Percentiles rank a stretch among this genome's conserved stretches.
These are phyloP conservation scores for Lineus longissimus DNA, from an alignment of 1,140 invertebrate genomes.

Conservation along the genomic window DNA sequence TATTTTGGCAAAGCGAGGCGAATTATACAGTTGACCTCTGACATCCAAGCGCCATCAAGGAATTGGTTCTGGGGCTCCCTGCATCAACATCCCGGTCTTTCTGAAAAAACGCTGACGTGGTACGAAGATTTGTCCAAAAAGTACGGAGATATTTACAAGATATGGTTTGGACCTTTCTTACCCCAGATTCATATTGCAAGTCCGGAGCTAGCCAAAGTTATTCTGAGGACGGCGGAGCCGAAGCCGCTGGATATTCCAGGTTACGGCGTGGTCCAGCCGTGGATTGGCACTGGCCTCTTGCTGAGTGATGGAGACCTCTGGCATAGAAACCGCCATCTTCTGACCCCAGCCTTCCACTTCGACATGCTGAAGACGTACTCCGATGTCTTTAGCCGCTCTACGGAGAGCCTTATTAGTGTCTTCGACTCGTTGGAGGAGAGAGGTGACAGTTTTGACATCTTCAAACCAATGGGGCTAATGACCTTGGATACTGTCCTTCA, in stretches of 20 bases:
- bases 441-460: too few relatives aligned
- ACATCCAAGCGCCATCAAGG: too few relatives aligned
- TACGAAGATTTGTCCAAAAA: too few relatives aligned
- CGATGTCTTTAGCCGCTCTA: slow-evolving; percentile 67
- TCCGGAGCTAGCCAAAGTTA: slow-evolving; percentile 83
- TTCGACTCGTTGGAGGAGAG: too few relatives aligned
- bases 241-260: slow-evolving; percentile 54
- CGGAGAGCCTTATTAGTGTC: slow-evolving; percentile 10
- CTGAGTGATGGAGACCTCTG: slow-evolving; percentile 69
- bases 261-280: background rate
- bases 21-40: too few relatives aligned
- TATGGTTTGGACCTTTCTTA: slow-evolving; percentile 65
- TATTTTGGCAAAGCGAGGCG: too few relatives aligned
- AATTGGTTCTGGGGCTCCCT: too few relatives aligned
- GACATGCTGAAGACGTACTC: slow-evolving; percentile 80
- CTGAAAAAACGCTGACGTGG: too few relatives aligned
- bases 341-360: slow-evolving; percentile 88
- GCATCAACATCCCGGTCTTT: too few relatives aligned
- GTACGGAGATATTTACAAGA: slow-evolving; percentile 4
- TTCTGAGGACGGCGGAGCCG: slow-evolving; percentile 72
- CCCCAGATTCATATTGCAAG: slow-evolving; percentile 79
- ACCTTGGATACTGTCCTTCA: too few relatives aligned
- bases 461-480: too few relatives aligned
- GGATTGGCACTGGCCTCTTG: slow-evolving; percentile 34
- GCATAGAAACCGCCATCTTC: slow-evolving; percentile 73